A percentile compares a stretch with the other conserved stretches of the same genome.
Evolutionary conservation across 2,113 vertebrate species (phyloP).

Genomic region (Peromyscus maniculatus): DNA sequence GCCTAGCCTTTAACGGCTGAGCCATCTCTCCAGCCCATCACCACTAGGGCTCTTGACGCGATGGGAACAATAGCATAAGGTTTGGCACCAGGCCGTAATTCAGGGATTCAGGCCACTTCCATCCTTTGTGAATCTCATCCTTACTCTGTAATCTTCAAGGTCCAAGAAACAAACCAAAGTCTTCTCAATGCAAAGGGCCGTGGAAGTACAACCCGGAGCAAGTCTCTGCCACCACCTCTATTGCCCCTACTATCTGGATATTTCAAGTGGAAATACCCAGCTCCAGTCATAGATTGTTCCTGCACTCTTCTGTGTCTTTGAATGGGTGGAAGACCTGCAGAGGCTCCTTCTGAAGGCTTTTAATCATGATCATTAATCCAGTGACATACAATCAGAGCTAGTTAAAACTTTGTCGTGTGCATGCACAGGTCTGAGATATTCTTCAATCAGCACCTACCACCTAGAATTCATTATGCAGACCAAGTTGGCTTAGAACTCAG

Average conservation of each 20-base stretch:
- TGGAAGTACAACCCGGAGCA: neutral
- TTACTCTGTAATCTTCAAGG: neutral
- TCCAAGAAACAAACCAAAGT: neutral
- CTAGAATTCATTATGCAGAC: neutral
- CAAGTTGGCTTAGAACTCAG: neutral
- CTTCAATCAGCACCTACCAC: neutral
- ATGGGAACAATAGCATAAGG: neutral
- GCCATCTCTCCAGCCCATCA: no score
- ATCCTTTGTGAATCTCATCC: neutral
- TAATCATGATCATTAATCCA: neutral
- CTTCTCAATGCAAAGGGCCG: neutral
- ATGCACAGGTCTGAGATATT: neutral
- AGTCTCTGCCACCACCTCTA: neutral
- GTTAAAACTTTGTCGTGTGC: neutral
- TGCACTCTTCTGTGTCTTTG: neutral
- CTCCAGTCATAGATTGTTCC: neutral
- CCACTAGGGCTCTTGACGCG: no score
- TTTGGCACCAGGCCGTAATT: neutral
- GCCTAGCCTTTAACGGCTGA: no score
- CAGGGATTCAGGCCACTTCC: neutral
- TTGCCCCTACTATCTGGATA: neutral
- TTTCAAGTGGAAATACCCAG: neutral
- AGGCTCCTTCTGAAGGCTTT: neutral
- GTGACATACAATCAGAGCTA: neutral
- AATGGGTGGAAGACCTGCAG: neutral